Evolutionary conservation across 2,113 vertebrate genomes (phyloP).

Genomic region (Triplophysa dalaica): DNA sequence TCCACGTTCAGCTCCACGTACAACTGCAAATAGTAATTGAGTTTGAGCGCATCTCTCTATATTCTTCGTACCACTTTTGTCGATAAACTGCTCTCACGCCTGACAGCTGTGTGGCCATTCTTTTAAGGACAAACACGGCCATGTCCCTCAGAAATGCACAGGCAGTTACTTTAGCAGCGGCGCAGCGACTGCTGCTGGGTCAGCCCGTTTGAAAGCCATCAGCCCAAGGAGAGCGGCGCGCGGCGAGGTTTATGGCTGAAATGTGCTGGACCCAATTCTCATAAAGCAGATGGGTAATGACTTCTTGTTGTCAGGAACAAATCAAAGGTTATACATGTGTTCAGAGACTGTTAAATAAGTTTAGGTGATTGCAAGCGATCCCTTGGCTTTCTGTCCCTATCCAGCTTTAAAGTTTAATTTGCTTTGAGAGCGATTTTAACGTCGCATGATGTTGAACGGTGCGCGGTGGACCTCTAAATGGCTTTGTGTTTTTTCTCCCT

Average conservation of each 20-base stretch:
- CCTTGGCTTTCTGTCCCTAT: constrained; percentile 63
- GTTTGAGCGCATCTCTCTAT: constrained; percentile 38
- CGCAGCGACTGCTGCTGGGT: constrained; percentile 56
- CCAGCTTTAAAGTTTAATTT: constrained; percentile 76
- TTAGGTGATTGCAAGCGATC: constrained; percentile 73
- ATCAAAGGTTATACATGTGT: constrained; percentile 76
- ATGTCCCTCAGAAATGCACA: constrained; percentile 57
- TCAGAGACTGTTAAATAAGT: constrained; percentile 77
- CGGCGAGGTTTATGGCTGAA: constrained; percentile 62
- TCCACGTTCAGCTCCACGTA: not conserved
- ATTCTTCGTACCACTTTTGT: constrained; percentile 49
- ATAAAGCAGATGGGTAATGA: constrained; percentile 79
- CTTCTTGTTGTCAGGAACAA: constrained; percentile 73
- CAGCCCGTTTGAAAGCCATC: constrained; percentile 60
- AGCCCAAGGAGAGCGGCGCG: constrained; percentile 55
- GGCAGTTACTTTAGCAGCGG: constrained; percentile 55
- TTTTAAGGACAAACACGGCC: constrained; percentile 50
- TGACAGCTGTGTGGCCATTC: constrained; percentile 59
- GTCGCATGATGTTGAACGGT: constrained; percentile 70
- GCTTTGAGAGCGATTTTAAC: constrained; percentile 79
- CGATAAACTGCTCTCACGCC: constrained; percentile 40
- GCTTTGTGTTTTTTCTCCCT: constrained; percentile 62
- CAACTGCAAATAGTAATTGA: not conserved
- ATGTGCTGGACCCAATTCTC: constrained; percentile 64
- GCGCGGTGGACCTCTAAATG: constrained; percentile 67